A percentile compares a stretch with the other conserved stretches of the same genome.
phyloP scores from a whole-genome alignment of 2,113 vertebrate genomes.

The Psammodynastes pulverulentus region DNA sequence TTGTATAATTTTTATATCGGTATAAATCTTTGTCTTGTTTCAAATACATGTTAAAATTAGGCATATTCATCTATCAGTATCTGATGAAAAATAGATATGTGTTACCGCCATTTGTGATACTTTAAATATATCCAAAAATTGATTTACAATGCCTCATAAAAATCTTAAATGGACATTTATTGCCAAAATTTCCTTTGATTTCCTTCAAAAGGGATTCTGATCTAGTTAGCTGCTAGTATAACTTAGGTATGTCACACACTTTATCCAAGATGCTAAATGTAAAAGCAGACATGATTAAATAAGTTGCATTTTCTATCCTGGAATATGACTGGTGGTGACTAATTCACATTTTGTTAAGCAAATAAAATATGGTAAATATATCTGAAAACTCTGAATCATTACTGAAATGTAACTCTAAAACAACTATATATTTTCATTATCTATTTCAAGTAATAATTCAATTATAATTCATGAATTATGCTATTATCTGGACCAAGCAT shows the following conservation, averaged over 20 bases:
- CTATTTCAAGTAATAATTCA: not conserved
- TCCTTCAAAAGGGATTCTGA: slow-evolving; percentile 39
- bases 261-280: slow-evolving; percentile 33
- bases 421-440: not conserved
- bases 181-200: slow-evolving; percentile 22
- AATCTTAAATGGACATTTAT: slow-evolving; percentile 29
- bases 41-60: slow-evolving; percentile 21
- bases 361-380: not conserved
- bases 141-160: slow-evolving; percentile 37
- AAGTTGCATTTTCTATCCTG: slow-evolving; percentile 29
- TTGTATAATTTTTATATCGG: not conserved
- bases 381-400: not conserved
- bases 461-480: not conserved
- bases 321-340: not conserved
- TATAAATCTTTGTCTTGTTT: slow-evolving; percentile 31
- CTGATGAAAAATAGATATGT: slow-evolving; percentile 26
- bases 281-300: slow-evolving; percentile 24
- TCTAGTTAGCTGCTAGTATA: slow-evolving; percentile 32
- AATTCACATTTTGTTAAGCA: not conserved
- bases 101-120: slow-evolving; percentile 23
- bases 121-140: slow-evolving; percentile 46
- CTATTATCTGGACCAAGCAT: not conserved
- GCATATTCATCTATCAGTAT: slow-evolving; percentile 31
- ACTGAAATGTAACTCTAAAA: not conserved
- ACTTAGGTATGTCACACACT: slow-evolving; percentile 29